Base-by-base conservation (phyloP, 2,888 invertebrate species). In the Podotricha telesiphe region DNA sequence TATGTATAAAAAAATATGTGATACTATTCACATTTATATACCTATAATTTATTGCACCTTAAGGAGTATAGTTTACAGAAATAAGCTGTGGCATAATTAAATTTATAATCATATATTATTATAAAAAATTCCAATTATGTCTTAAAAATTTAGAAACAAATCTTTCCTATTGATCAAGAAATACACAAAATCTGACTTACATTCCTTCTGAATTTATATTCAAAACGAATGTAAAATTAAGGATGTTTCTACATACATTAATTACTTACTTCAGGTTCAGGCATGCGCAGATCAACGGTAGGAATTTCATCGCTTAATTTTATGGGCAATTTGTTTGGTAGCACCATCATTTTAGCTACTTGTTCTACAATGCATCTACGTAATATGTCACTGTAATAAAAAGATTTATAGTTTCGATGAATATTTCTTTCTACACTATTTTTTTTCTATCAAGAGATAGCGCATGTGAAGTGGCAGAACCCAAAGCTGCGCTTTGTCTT, bases 291-390 rank as follows among this genome's bases (percentile, higher is more conserved):
- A 58, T 95, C 94, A 65, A 95, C 94, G 0, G 97, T 95, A 72
- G 98, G 96, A 64, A 99, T 95, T 76, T 96, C 95, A 70, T 97
- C 95, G 76, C 97, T 97, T 78, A 99, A 89, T 67, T 97, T 96
- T 72, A 99, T 96, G 0, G 97, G 96, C 82, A 99, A 94, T 87
- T 99, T 98, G 91, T 99, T 99, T 0, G 99, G 99, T 76, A 99
- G 88, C 37, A 99, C 99, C 96, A 98, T 97, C 92, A 98, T 95
- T 66, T 95, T 95, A 15, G 97, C 97, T 56, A 99, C 95, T 90
- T 99, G 98, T 84, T 98, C 98, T 15, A 96, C 95, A 72, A 99
- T 97, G 76, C 98, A 96, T 70, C 96, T 95, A 50, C 98, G 95
- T 73, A 99, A 88, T 75, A 98, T 94, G 84, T 99, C 99, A 88